These are phyloP conservation scores for Pygocentrus nattereri DNA, from an alignment of 2,797 vertebrate genomes.

Conservation along the genomic window DNA sequence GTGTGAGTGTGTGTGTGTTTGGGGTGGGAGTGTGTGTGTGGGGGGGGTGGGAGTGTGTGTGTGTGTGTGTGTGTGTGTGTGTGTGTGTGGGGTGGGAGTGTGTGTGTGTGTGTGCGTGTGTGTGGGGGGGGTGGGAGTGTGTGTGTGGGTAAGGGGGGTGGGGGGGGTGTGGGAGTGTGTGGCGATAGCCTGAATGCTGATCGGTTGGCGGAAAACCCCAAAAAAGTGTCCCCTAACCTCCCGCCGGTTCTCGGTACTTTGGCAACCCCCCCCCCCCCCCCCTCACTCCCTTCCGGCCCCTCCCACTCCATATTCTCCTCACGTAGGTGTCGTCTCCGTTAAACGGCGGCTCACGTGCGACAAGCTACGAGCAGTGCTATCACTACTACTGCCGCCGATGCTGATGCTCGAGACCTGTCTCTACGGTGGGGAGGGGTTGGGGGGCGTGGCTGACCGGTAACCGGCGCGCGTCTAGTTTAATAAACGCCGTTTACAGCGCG, in stretches of 20 bases:
- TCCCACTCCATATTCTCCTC: slow-evolving; percentile 33
- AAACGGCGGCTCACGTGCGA: slow-evolving; percentile 41
- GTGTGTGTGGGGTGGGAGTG: neutral
- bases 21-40: neutral
- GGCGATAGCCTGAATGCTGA: neutral
- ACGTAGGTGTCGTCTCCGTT: slow-evolving; percentile 36
- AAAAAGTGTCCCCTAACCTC: neutral
- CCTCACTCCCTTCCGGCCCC: too few relatives aligned
- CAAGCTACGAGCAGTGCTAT: slow-evolving; percentile 17
- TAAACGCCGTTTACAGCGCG: too few relatives aligned
- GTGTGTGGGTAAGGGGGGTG: too few relatives aligned
- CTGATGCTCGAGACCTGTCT: slow-evolving; percentile 42
- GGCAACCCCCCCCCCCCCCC: neutral
- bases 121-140: too few relatives aligned
- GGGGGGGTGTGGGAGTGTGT: neutral
- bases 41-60: too few relatives aligned
- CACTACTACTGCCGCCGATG: slow-evolving; percentile 28
- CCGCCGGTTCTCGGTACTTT: neutral
- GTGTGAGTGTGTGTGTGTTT: too few relatives aligned
- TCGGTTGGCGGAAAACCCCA: neutral
- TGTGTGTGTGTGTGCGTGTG: neutral
- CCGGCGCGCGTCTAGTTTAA: too few relatives aligned
- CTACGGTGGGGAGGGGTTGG: slow-evolving; percentile 19
- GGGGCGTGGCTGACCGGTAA: slow-evolving; percentile 44
- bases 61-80: neutral